Base-by-base conservation (phyloP, 1,140 invertebrate species). In the Trypoxylus dichotomus region DNA sequence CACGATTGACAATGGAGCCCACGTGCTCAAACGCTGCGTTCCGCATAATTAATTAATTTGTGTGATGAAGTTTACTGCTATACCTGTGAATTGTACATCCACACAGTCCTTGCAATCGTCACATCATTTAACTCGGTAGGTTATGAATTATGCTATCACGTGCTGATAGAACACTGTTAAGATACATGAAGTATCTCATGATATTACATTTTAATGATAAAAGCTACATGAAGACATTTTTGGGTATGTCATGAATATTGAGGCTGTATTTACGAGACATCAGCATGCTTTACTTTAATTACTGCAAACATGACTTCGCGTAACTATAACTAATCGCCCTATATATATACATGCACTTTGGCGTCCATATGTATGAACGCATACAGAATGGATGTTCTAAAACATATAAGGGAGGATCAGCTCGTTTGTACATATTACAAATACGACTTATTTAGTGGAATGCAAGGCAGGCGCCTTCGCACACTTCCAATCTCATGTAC, bases 381-480 rank as follows among this genome's bases (percentile, higher is more conserved):
- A 63, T 19, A 15, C 3, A 21, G 21, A 24, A 63, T 25, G 13
- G 19, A 63, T 27, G 60, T 63, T 25, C 1, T 63, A 27, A 63
- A 24, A 19, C 60, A 63, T 63, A 63, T 63, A 63, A 63, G 60
- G 60, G 60, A 63, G 60, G 60, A 63, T 63, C 60, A 19, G 25
- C 60, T 63, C 19, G 25, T 7, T 58, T 27, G 27, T 73, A 73
- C 68, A 21, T 41, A 73, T 37, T 63, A 68, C 21, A 24, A 76
- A 63, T 47, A 73, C 71, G 74, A 79, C 76, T 79, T 79, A 79
- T 80, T 76, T 71, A 58, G 6, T 68, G 78, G 74, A 79, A 79
- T 79, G 76, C 78, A 74, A 71, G 76, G 47, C 60, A 25, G 78
- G 79, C 79, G 79, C 79, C 79, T 78, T 58, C 79, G 78, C 79